Base-by-base conservation (phyloP, 2,797 vertebrate species). In the Coilia nasus region DNA sequence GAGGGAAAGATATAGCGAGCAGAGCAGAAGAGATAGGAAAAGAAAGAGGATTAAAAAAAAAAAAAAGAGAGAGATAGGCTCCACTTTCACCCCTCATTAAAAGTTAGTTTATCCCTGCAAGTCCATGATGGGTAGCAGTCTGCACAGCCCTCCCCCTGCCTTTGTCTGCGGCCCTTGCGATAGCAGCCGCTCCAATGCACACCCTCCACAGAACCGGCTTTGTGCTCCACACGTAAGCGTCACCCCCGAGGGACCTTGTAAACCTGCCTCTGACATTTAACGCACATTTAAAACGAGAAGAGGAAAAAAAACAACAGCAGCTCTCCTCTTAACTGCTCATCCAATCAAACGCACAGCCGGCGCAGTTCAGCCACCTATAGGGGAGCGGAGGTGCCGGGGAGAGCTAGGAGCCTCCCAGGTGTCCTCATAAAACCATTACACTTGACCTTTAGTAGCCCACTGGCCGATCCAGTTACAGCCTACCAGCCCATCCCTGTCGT, bases 401-500 rank as follows among this genome's bases (percentile, higher is more conserved):
- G 2, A 75, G 67, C 3, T 12, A 75, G 11, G 25, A 80, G 57
- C 31, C 56, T 85, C 81, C 84, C 83, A 60, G 56, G n/a, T 86
- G 60, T 81, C 83, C 62, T 82, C 57, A 23, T 56, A 67, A 83
- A 60, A 78, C 85, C 59, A 85, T 88, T 85, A 85, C 88, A 89
- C 83, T 87, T 89, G 86, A 88, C 83, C 87, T 88, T 86, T 83
- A 83, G 81, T 67, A 28, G 15, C 31, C 67, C 67, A 17, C 31
- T 14, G 14, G 28, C 67, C 25, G 31, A 75, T 75, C 28, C 67
- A 17, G 67, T 75, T 75, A 75, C 67, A 35, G 17, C 0, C 11
- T 14, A 5, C 0, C 28, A 75, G 28, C 67, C 31, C 67, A 35
- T 19, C 67, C 67, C 67, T 75, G 67, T 75, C 31, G 67, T 54